Base-by-base conservation (phyloP, 64 coral and sea anemone species). In the Astreopora myriophthalma region DNA sequence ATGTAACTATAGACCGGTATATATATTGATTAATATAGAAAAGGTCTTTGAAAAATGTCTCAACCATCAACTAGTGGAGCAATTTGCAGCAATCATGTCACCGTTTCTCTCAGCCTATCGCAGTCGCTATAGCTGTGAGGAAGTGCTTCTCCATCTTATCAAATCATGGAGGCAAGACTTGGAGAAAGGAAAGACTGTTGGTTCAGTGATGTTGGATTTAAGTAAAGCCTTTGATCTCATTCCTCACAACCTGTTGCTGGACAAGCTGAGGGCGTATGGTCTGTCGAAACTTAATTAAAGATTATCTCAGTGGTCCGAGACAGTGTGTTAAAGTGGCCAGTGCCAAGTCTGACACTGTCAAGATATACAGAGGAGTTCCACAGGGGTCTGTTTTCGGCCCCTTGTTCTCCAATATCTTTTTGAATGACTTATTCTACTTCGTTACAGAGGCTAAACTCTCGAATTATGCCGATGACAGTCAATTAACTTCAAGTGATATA, bases 121-220 rank as follows among this genome's bases (percentile, higher is more conserved):
- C 40, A 46, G 40, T 5, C 11, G 40, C 40, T 46, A 46, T 46
- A 46, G 40, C 40, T 46, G 4, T 46, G 52, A 58, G 52, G 52
- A 3, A 11, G 52, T 58, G 52, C 52, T 58, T 58, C 8, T 58
- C 40, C 40, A 46, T 46, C 40, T 46, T 11, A 46, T 46, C 4
- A 11, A 1, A 20, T 58, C 52, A 58, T 46, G 40, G 69, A 34
- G 69, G 69, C 28, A 73, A 34, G 30, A 73, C 28, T 35, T 73
- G 29, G 69, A 73, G 5, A 34, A 73, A 35, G 29, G 69, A 35
- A 35, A 73, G 69, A 35, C 31, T 73, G 29, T 73, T 73, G 65
- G 69, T 73, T 73, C 33, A 73, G 69, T 73, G 33, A 73, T 34
- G 69, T 73, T 73, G 28, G 33, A 73, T 73, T 73, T 73, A 35